These are phyloP conservation scores for Lepidothrix coronata DNA, from an alignment of 2,113 vertebrate species.

Conservation along the genomic window DNA sequence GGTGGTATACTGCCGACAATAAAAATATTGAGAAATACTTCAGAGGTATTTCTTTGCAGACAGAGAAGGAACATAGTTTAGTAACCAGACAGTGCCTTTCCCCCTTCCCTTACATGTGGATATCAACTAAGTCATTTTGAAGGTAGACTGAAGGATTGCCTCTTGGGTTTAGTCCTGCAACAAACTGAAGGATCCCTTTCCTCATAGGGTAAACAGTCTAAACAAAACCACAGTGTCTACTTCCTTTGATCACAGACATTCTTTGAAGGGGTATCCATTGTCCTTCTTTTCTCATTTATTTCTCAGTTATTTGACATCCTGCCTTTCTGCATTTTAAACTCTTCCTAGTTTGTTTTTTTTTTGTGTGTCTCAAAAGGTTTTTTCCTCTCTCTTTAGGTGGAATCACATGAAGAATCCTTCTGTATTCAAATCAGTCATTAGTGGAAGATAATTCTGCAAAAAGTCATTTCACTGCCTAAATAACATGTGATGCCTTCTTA, in stretches of 20 bases:
- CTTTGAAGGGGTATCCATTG: neutral
- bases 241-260: neutral
- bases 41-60: neutral
- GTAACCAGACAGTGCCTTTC: neutral
- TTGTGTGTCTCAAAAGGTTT: neutral
- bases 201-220: neutral
- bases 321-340: neutral
- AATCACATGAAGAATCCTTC: neutral
- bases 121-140: neutral
- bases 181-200: neutral
- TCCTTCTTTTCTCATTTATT: neutral
- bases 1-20: neutral
- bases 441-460: neutral
- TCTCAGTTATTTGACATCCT: neutral
- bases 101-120: neutral
- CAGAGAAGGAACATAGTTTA: neutral
- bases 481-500: neutral
- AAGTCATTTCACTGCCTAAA: neutral
- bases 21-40: neutral
- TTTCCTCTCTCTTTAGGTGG: neutral
- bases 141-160: neutral
- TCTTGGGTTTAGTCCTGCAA: neutral
- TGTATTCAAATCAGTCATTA: neutral
- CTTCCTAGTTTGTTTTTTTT: neutral
- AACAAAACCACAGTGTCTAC: neutral